Base-by-base conservation (phyloP, 2,888 invertebrate genomes). In the Dinocampus coccinellae region DNA sequence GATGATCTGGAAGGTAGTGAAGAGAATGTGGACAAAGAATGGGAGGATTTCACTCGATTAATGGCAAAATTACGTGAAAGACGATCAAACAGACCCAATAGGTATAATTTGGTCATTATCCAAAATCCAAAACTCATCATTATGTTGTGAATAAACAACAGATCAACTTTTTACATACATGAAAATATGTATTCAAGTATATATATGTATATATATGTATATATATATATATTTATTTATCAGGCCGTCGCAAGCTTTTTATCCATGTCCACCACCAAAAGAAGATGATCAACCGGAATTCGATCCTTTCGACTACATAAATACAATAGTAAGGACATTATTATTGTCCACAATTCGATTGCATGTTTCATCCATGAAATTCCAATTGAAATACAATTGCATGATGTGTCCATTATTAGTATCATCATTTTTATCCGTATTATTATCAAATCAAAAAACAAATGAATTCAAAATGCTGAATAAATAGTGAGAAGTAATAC, bases 1-100 rank as follows among this genome's bases (percentile, higher is more conserved):
- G 16, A 47, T 16, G 13, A 63, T 60, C 89, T 88, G 58, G 90
- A 90, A 75, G 89, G 88, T 20, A 89, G 89, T 77, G 88, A 88
- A 75, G 89, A 89, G 75, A 90, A 89, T 52, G 88, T 89, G 22
- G 91, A 91, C 79, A 89, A 88, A 76, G 91, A 91, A 83, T 91
- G 91, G 91, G 91, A 91, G 72, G 91, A 91, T 80, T 91, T 91
- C 78, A 88, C 89, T 16, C 88, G 90, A 75, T 83, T 91, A 39
- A 87, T 90, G 82, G 87, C 88, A 55, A 89, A 89, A 78, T 88
- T 89, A 76, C 84, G 84, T 75, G 84, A 83, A 73, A 86, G 83
- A 73, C 86, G 82, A 24, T 80, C 78, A 53, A 82, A 79, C 72
- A 81, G 83, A n/a, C 83, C 83, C 29, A 83, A 83, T 81, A 87